Conservation (phyloP, 2,888 invertebrate species). For the Yponomeuta malinellus region DNA sequence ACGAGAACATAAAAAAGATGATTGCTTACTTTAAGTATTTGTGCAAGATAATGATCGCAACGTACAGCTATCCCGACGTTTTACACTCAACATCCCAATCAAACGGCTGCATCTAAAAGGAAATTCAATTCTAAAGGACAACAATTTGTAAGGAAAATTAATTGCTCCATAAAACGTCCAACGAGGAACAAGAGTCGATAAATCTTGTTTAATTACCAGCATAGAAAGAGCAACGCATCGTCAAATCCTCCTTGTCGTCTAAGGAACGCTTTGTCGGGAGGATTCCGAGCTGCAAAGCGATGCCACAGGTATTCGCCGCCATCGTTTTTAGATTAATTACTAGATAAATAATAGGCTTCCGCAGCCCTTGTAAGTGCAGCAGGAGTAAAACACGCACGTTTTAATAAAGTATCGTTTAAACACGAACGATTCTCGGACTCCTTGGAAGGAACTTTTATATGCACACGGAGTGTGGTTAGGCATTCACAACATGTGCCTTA, state of each 20-base stretch:
- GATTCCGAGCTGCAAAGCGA: background rate
- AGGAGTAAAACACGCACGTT: background rate
- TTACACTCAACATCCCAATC: background rate
- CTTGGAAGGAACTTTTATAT: slow-evolving; percentile 20
- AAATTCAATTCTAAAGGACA: background rate
- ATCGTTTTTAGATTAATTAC: slow-evolving; percentile 16
- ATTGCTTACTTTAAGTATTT: slow-evolving; percentile 1
- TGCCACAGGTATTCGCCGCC: slow-evolving; percentile 1
- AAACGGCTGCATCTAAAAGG: background rate
- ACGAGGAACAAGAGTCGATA: background rate
- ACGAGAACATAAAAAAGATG: slow-evolving; percentile 1
- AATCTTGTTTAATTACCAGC: background rate
- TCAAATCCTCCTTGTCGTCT: slow-evolving; percentile 1
- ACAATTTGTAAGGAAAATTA: slow-evolving; percentile 3
- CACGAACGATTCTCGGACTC: background rate
- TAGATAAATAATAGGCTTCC: slow-evolving; percentile 16
- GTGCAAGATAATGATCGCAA: background rate
- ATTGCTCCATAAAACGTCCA: background rate
- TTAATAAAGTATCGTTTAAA: background rate
- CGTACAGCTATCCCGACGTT: background rate
- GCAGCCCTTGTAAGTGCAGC: background rate
- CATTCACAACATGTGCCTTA: background rate
- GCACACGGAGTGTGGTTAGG: slow-evolving; percentile 28
- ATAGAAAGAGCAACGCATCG: background rate
- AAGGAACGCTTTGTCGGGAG: slow-evolving; percentile 10